phyloP scores from a whole-genome alignment of 2,888 invertebrate genomes.

The Drosophila pegasa region DNA sequence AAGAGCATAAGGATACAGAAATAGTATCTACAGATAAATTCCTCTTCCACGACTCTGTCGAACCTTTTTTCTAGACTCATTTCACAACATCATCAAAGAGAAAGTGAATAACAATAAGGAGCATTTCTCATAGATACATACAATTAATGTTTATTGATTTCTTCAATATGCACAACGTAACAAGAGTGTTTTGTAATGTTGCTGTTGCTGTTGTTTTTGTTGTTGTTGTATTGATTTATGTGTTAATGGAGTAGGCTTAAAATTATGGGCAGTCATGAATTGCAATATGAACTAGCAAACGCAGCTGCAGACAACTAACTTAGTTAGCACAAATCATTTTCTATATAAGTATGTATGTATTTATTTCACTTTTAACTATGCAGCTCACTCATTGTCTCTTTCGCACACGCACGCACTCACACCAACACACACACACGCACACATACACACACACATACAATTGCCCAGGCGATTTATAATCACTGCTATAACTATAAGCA shows the following conservation, averaged over 20 bases:
- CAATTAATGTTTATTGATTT: slow-evolving; percentile 37
- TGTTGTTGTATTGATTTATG: slow-evolving; percentile 12
- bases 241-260: slow-evolving; percentile 24
- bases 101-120: background rate
- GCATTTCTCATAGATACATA: slow-evolving; percentile 16
- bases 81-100: too few species aligned
- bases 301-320: slow-evolving; percentile 38
- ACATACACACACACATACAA: slow-evolving; percentile 3
- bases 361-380: slow-evolving; percentile 43
- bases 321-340: slow-evolving; percentile 46
- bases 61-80: too few species aligned
- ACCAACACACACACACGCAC: slow-evolving; percentile 1
- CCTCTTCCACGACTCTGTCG: too few species aligned
- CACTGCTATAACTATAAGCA: slow-evolving; percentile 33
- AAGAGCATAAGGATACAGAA: too few species aligned
- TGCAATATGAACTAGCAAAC: slow-evolving; percentile 34
- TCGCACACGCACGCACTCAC: slow-evolving; percentile 14
- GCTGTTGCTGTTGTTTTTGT: slow-evolving; percentile 1
- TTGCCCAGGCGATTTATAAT: slow-evolving; percentile 37
- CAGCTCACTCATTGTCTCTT: slow-evolving; percentile 49
- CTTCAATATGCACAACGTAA: slow-evolving; percentile 28
- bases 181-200: slow-evolving; percentile 11
- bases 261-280: slow-evolving; percentile 37
- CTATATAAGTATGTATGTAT: slow-evolving; percentile 32
- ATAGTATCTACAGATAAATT: background rate